phyloP scores from a whole-genome alignment of 2,888 invertebrate species.

The Myopa tessellatipennis region DNA sequence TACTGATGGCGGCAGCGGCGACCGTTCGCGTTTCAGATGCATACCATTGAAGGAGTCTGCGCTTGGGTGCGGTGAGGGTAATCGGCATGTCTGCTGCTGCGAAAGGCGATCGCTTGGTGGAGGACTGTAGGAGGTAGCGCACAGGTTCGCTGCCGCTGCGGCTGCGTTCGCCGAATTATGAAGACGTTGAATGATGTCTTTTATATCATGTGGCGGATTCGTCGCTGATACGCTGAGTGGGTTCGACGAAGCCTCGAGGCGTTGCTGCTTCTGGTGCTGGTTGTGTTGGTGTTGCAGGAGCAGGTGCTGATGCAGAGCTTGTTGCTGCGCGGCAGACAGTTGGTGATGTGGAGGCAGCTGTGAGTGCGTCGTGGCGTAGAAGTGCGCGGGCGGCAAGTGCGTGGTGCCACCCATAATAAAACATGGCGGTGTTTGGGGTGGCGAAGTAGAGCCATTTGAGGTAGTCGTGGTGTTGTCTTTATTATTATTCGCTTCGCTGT shows the following conservation, averaged over 20 bases:
- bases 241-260: conserved; percentile 55
- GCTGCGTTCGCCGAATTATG: conserved; percentile 64
- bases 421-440: conserved; percentile 62
- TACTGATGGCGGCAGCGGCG: conserved; percentile 57
- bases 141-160: conserved; percentile 54
- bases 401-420: conserved; percentile 45
- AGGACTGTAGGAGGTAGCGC: conserved; percentile 56
- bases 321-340: conserved; percentile 61
- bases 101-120: conserved; percentile 40
- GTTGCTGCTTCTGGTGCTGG: conserved; percentile 46
- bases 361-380: conserved; percentile 46
- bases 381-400: conserved; percentile 44
- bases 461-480: conserved; percentile 42
- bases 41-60: conserved; percentile 47
- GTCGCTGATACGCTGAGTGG: conserved; percentile 43
- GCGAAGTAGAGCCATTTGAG: conserved; percentile 57
- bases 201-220: conserved; percentile 33
- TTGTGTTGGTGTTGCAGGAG: conserved; percentile 55
- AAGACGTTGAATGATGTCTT: conserved; percentile 64
- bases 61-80: conserved; percentile 50
- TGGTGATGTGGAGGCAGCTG: conserved; percentile 51
- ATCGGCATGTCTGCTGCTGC: conserved; percentile 55
- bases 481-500: conserved; percentile 45
- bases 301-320: conserved; percentile 62
- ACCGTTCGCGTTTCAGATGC: conserved; percentile 63